Conservation (phyloP, 2,113 vertebrate species). For the Rhinoderma darwinii region DNA sequence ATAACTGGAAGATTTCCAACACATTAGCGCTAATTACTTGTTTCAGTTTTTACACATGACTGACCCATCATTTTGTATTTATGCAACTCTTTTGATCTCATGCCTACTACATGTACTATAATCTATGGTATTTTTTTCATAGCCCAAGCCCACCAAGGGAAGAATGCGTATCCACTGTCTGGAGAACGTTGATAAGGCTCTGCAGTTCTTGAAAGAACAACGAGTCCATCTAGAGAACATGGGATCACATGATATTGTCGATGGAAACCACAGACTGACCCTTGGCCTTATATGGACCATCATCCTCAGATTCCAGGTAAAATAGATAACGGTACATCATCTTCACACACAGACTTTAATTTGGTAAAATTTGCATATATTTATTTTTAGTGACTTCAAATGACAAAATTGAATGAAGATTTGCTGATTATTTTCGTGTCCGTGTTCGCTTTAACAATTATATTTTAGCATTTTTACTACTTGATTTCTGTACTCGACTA, state of each 20-base stretch:
- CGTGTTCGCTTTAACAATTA: too few relatives aligned
- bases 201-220: conserved; percentile 97
- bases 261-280: conserved; percentile 93
- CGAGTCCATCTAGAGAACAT: conserved; percentile 97
- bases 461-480: too few relatives aligned
- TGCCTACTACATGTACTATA: background rate
- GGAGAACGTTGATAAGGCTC: conserved; percentile 96
- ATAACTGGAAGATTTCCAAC: conserved; percentile 28
- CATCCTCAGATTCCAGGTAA: conserved; percentile 95
- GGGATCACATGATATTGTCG: conserved; percentile 96
- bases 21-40: background rate
- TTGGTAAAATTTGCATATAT: too few relatives aligned
- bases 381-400: too few relatives aligned
- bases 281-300: conserved; percentile 98
- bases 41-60: background rate
- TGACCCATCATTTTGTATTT: background rate
- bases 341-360: background rate
- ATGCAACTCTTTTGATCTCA: background rate
- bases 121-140: background rate
- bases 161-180: conserved; percentile 97
- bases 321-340: background rate
- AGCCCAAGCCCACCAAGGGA: conserved; percentile 96
- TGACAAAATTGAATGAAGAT: background rate
- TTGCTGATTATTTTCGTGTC: too few relatives aligned
- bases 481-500: background rate